These are phyloP conservation scores for Glaucomys volans DNA, from an alignment of 2,113 vertebrate species.

Conservation along the genomic window DNA sequence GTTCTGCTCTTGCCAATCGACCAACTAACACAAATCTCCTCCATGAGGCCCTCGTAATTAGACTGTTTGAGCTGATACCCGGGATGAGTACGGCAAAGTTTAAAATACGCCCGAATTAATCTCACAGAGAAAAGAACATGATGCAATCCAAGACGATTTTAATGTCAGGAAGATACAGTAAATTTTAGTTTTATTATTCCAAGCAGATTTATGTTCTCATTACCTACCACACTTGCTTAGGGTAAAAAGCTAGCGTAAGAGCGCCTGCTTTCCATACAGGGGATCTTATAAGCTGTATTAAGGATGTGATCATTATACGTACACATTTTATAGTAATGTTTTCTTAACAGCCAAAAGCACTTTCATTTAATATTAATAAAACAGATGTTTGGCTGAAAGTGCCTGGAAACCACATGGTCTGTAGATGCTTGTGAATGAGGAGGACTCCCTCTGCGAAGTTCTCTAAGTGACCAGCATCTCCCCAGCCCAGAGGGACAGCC, in stretches of 20 bases:
- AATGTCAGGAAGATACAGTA: slow-evolving; percentile 71
- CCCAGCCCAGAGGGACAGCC: neutral
- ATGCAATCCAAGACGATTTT: slow-evolving; percentile 33
- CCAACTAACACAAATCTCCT: accelerated
- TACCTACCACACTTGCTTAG: slow-evolving; percentile 76
- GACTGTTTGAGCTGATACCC: neutral
- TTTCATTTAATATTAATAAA: slow-evolving; percentile 78
- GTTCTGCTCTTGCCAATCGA: neutral
- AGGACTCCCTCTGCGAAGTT: neutral
- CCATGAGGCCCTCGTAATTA: neutral
- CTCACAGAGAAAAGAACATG: neutral
- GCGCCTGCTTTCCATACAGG: slow-evolving; percentile 19
- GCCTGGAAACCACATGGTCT: neutral
- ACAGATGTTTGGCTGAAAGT: slow-evolving; percentile 80
- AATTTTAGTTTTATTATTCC: slow-evolving; percentile 83
- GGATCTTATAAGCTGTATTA: slow-evolving; percentile 75
- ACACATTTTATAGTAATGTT: slow-evolving; percentile 77
- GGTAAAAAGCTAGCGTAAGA: slow-evolving; percentile 75
- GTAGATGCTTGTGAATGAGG: neutral
- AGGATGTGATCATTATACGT: slow-evolving; percentile 73
- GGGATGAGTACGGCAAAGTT: slow-evolving; percentile 21
- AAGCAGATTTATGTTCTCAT: slow-evolving; percentile 78
- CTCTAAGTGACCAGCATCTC: neutral
- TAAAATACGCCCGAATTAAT: slow-evolving; percentile 60
- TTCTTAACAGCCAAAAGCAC: slow-evolving; percentile 81